Evolutionary conservation across 1,140 invertebrate species (phyloP).

Genomic region (Babylonia areolata): DNA sequence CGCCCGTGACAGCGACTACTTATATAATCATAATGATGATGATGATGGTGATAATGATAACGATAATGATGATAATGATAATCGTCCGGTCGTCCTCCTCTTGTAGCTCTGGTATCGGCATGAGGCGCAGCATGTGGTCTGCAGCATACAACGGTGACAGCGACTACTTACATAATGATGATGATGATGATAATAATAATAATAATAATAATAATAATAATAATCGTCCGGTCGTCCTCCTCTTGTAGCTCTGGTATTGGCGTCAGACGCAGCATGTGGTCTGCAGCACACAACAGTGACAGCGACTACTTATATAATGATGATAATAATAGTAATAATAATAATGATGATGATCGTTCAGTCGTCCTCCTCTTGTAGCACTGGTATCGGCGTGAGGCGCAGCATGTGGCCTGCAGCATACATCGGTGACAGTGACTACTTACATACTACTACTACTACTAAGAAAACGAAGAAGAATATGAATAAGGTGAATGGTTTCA

Average conservation of each 20-base stretch:
- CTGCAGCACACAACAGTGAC: conserved; percentile 19
- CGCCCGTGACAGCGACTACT: too few species aligned
- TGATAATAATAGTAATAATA: too few species aligned
- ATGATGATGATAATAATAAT: too few species aligned
- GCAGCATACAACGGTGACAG: neutral
- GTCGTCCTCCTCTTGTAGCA: conserved; percentile 18
- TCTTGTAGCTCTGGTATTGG: conserved; percentile 37
- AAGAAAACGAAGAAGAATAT: too few species aligned
- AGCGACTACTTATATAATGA: too few species aligned
- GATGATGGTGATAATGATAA: neutral
- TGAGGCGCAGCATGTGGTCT: conserved; percentile 56
- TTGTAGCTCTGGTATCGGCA: conserved; percentile 36
- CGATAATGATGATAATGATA: too few species aligned
- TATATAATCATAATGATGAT: too few species aligned
- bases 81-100: neutral
- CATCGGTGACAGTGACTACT: neutral
- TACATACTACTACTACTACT: too few species aligned
- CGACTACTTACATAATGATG: too few species aligned
- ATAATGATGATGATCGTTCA: too few species aligned
- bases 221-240: neutral
- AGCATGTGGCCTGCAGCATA: conserved; percentile 53
- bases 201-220: too few species aligned
- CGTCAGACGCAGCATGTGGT: conserved; percentile 54
- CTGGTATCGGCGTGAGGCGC: conserved; percentile 37
- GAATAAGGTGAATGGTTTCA: too few species aligned